Base-by-base conservation (phyloP, 1,140 invertebrate genomes). In the Monomorium pharaonis region DNA sequence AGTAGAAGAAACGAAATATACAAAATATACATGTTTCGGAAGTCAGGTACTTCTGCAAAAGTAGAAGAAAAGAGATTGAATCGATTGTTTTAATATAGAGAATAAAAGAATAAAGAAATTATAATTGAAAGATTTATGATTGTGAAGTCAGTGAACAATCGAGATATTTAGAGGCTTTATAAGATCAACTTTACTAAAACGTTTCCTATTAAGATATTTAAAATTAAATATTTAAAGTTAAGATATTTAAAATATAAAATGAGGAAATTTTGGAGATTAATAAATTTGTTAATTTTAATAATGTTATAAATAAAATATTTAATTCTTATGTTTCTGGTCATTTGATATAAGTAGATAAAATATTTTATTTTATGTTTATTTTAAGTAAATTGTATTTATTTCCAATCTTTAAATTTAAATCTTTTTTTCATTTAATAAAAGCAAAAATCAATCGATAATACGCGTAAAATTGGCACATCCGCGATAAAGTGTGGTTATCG, bases 51-150 rank as follows among this genome's bases (percentile, higher is more conserved):
- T 51, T 74, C 12, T 21, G 24, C 1, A 21, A 81, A 56, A 30
- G 9, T n/a, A 70, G 6, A 18, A 21, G 33, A 18, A 58, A 37
- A n/a, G 10, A 37, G 9, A 51, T 49, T 4, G 24, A 24, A 63
- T 47, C 1, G 18, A 44, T 30, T 14, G 7, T 76, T 47, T 62
- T 30, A 60, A 77, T 60, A 16, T 76, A 37, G 5, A 60, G 51
- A 74, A 56, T 24, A 12, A 44, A 6, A 33, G 24, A 44, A 9
- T 18, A 21, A 21, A 9, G 51, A 21, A 21, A 62, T 76, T 12
- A 76, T 62, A 62, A 77, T 62, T 77, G 21, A 76, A 7, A 21
- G 5, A 77, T 44, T 62, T 75, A 30, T 24, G 21, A 58, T 75
- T 58, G 24, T 30, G 37, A 18, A 44, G n/a, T 30, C 24, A 18